Evolutionary conservation across 2,797 vertebrate species (phyloP).

Genomic region (Dryobates pubescens): DNA sequence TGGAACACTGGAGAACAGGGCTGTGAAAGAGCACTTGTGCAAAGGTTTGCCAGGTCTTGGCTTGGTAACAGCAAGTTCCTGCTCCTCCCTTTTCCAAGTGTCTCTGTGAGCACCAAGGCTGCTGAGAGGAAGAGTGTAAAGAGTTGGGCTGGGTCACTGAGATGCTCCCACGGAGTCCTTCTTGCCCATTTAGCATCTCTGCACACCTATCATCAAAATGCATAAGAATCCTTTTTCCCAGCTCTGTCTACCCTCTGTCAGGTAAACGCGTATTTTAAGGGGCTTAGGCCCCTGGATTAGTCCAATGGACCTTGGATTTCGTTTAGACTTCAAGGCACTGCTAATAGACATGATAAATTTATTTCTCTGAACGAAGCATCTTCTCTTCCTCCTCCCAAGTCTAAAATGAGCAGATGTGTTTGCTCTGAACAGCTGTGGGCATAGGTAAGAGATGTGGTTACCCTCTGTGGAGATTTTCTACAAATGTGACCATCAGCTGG

Average conservation of each 20-base stretch:
- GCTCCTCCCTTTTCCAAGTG: background rate
- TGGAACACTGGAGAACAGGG: background rate
- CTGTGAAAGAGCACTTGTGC: background rate
- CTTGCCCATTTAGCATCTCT: background rate
- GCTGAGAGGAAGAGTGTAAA: background rate
- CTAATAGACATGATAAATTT: background rate
- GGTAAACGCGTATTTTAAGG: background rate
- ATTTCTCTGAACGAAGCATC: background rate
- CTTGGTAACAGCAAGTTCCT: background rate
- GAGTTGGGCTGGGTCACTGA: background rate
- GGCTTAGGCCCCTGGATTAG: background rate
- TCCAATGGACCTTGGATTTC: background rate
- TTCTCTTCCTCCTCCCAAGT: background rate
- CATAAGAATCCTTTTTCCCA: background rate
- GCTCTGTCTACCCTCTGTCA: background rate
- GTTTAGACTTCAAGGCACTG: background rate
- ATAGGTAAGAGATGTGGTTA: background rate
- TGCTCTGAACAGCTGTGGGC: background rate
- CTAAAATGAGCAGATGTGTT: background rate
- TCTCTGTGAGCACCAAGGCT: rapidly evolving
- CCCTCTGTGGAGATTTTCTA: background rate
- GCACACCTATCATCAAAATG: background rate
- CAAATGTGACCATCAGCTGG: background rate
- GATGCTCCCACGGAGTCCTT: background rate
- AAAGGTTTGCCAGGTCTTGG: background rate